Conservation (phyloP, 2,797 vertebrate species). For the Atherinosoma microstoma region DNA sequence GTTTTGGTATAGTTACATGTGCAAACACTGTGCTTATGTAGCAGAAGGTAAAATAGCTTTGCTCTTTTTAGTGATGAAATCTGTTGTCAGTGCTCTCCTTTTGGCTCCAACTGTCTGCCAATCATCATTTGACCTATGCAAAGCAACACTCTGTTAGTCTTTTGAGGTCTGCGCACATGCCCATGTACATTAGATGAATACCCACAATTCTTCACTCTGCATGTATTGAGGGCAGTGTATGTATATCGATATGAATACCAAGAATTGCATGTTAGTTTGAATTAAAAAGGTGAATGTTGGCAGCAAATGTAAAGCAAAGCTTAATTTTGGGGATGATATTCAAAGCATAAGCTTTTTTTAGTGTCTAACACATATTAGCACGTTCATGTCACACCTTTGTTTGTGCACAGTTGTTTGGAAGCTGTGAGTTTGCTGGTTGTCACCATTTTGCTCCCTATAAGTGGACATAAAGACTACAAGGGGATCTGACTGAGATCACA, state of each 20-base stretch:
- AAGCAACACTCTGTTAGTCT: no score
- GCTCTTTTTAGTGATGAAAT: neutral
- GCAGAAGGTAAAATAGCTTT: neutral
- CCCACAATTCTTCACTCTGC: neutral
- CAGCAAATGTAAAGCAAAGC: conserved; percentile 10
- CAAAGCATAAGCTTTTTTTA: conserved; percentile 3
- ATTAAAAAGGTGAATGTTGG: neutral
- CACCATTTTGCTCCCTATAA: conserved; percentile 3
- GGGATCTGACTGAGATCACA: neutral
- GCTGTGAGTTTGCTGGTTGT: conserved; percentile 12
- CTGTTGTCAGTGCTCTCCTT: no score
- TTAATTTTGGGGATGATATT: conserved; percentile 5
- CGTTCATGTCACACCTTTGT: neutral
- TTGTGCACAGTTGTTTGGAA: conserved; percentile 12
- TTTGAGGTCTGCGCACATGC: neutral
- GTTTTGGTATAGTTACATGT: neutral
- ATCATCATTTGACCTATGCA: no score
- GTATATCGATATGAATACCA: neutral
- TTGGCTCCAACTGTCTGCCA: no score
- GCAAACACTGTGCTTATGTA: neutral
- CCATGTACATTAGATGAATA: neutral
- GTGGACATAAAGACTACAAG: neutral
- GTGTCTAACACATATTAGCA: neutral
- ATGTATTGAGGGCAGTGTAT: neutral
- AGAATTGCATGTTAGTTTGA: neutral